A percentile compares a stretch with the other conserved stretches of the same genome.
These are phyloP conservation scores for Sphaerodactylus townsendi DNA, from an alignment of 2,113 vertebrate species.

Conservation along the genomic window DNA sequence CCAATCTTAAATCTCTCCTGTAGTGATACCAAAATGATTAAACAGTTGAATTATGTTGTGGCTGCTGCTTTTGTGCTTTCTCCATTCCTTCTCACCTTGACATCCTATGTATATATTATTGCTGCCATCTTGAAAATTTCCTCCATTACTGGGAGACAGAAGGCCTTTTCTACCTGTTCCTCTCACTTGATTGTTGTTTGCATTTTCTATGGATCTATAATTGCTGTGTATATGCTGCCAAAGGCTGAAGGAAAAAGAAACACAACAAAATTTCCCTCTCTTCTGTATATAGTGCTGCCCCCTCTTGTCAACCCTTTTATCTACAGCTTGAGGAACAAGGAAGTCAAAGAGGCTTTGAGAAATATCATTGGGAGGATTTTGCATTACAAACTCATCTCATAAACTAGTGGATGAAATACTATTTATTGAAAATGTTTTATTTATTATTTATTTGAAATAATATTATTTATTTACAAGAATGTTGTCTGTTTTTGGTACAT, in stretches of 20 bases:
- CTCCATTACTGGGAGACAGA: conserved; percentile 12
- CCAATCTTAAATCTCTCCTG: conserved; percentile 23
- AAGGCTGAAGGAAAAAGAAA: too few species aligned
- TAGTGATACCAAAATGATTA: conserved; percentile 3
- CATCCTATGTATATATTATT: conserved; percentile 40
- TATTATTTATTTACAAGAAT: too few species aligned
- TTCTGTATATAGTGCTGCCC: conserved; percentile 8
- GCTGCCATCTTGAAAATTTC: conserved; percentile 25
- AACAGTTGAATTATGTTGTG: conserved; percentile 9
- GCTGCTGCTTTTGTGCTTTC: conserved; percentile 26
- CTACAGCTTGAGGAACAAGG: conserved; percentile 19
- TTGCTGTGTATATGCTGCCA: conserved; percentile 1
- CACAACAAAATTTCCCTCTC: background rate
- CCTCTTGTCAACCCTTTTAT: conserved; percentile 24
- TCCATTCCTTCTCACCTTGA: conserved; percentile 24
- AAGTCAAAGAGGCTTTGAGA: background rate
- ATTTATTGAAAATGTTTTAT: too few species aligned
- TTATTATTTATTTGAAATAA: too few species aligned
- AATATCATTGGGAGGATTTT: background rate
- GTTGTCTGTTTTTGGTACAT: background rate
- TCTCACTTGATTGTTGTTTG: conserved; percentile 46
- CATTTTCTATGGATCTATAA: conserved; percentile 20
- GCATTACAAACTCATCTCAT: too few species aligned
- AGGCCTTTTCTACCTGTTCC: conserved; percentile 38
- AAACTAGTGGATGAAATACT: too few species aligned